phyloP scores from a whole-genome alignment of 2,888 invertebrate genomes.

The Branchellion lobata region DNA sequence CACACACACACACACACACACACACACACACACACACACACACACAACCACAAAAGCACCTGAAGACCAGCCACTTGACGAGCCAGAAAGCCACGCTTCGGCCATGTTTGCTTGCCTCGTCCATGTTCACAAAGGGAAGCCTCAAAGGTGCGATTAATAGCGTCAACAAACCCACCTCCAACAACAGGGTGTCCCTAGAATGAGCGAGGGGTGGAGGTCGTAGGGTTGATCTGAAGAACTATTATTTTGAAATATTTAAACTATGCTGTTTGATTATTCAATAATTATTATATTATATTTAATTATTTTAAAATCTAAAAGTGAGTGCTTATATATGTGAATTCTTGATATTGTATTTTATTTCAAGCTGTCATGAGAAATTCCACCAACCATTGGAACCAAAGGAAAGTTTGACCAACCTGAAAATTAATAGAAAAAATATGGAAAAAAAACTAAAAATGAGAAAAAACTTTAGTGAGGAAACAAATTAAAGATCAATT shows the following conservation, averaged over 20 bases:
- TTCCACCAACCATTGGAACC: conserved; percentile 72
- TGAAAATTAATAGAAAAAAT: conserved; percentile 54
- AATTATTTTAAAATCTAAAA: too few species aligned
- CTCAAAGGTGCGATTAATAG: conserved; percentile 71
- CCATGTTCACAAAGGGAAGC: conserved; percentile 50
- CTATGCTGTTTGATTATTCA: too few species aligned
- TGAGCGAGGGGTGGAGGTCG: conserved; percentile 15
- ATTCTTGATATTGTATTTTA: too few species aligned
- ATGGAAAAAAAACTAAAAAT: not conserved
- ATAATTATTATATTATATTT: too few species aligned
- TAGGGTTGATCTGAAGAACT: too few species aligned
- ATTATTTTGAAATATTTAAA: too few species aligned
- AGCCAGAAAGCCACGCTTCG: conserved; percentile 69
- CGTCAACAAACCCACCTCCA: conserved; percentile 74
- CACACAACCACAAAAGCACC: not conserved
- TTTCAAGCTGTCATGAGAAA: too few species aligned
- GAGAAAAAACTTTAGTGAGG: too few species aligned
- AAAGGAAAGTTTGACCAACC: conserved; percentile 74
- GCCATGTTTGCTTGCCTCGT: conserved; percentile 44
- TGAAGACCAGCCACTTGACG: conserved; percentile 73
- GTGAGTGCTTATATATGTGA: not conserved
- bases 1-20: not conserved
- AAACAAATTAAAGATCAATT: too few species aligned
- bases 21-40: not conserved
- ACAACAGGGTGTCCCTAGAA: conserved; percentile 71